A percentile compares a stretch with the other conserved stretches of the same genome.
phyloP scores from a whole-genome alignment of 1,140 invertebrate genomes.

The Drosophila sp. region DNA sequence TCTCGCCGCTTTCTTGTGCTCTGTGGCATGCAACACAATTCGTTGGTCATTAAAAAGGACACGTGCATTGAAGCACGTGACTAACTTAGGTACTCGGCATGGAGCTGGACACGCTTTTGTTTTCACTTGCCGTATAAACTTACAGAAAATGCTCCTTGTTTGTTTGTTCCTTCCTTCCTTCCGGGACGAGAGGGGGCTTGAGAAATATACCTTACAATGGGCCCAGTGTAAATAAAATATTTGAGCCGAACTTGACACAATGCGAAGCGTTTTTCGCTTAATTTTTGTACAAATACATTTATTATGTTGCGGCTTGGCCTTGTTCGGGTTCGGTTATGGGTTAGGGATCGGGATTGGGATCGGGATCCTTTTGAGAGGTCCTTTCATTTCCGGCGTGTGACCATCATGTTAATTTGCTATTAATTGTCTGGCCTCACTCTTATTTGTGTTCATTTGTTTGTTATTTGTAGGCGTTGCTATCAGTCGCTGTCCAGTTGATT shows the following conservation, averaged over 20 bases:
- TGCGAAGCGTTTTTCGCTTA: conserved; percentile 74
- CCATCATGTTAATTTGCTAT: conserved; percentile 84
- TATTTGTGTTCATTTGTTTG: conserved; percentile 57
- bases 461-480: conserved; percentile 15
- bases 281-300: conserved; percentile 80
- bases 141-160: conserved; percentile 39
- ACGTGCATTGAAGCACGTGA: conserved; percentile 83
- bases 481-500: conserved; percentile 40
- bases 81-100: conserved; percentile 52
- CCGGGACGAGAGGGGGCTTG: conserved; percentile 25
- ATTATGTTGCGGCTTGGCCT: conserved; percentile 61
- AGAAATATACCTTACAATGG: conserved; percentile 68
- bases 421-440: conserved; percentile 66
- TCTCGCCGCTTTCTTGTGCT: neutral
- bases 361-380: conserved; percentile 32
- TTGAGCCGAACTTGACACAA: conserved; percentile 69
- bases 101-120: conserved; percentile 64
- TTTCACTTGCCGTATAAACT: conserved; percentile 49
- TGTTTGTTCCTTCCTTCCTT: conserved; percentile 55
- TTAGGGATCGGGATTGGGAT: neutral
- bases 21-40: conserved; percentile 63
- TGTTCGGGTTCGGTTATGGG: neutral
- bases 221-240: conserved; percentile 75
- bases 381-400: conserved; percentile 61
- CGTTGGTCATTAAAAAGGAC: conserved; percentile 84